Conservation (phyloP, 2,797 vertebrate species). For the Sebastes taczanowskii region DNA sequence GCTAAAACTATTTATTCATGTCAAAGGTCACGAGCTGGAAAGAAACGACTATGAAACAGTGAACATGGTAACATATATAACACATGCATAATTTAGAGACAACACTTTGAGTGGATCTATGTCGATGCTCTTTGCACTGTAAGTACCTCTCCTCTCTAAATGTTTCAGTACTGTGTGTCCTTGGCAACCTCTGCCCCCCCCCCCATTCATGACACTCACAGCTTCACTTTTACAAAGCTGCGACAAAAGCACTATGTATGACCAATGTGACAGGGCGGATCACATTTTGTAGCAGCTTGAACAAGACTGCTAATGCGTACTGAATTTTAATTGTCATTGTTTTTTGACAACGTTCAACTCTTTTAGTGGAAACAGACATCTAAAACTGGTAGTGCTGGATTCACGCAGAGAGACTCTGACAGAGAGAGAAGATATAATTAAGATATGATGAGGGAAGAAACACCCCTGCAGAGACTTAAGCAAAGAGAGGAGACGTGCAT, state of each 20-base stretch:
- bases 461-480: neutral
- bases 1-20: neutral
- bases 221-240: neutral
- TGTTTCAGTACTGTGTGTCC: neutral
- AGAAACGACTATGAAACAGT: neutral
- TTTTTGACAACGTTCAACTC: neutral
- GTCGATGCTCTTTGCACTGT: neutral
- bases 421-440: neutral
- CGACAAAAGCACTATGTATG: neutral
- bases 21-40: neutral
- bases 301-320: neutral
- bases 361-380: neutral
- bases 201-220: neutral
- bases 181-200: neutral
- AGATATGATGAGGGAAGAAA: slow-evolving; percentile 7
- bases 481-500: neutral
- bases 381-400: neutral
- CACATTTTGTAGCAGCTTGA: neutral
- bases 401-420: neutral
- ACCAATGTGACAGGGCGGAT: neutral
- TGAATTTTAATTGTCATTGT: neutral
- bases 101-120: neutral
- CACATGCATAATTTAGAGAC: neutral
- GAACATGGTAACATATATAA: neutral
- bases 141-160: neutral